phyloP scores from a whole-genome alignment of 2,888 invertebrate genomes.

The Leucoma salicis region DNA sequence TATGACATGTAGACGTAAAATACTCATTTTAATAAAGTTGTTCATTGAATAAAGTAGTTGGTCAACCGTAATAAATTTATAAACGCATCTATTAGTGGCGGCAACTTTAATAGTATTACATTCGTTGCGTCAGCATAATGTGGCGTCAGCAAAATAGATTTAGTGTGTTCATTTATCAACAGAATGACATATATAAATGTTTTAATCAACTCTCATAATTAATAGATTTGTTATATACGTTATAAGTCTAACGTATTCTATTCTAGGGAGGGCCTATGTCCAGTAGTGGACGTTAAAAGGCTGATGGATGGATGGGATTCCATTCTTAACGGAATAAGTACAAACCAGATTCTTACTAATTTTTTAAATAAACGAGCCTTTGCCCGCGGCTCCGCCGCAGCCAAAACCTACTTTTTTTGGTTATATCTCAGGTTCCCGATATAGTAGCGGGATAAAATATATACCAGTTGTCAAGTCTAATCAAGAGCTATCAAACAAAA shows the following conservation, averaged over 20 bases:
- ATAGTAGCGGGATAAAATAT: too few species aligned
- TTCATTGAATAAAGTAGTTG: conserved; percentile 4
- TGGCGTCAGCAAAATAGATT: conserved; percentile 11
- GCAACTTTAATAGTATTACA: conserved; percentile 12
- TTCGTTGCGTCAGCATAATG: conserved; percentile 4
- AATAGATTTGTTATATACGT: neutral
- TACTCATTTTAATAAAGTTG: conserved; percentile 3
- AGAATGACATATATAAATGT: conserved; percentile 11
- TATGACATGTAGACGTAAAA: neutral
- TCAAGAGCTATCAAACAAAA: too few species aligned
- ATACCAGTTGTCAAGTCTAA: too few species aligned
- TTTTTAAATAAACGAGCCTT: too few species aligned
- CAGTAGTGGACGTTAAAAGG: too few species aligned
- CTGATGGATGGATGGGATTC: too few species aligned
- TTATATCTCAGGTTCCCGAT: too few species aligned
- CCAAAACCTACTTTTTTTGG: too few species aligned
- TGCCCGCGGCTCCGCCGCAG: too few species aligned
- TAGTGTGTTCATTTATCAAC: conserved; percentile 2
- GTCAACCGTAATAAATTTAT: conserved; percentile 5
- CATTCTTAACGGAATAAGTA: too few species aligned
- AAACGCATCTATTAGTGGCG: conserved; percentile 13
- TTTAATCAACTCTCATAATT: conserved; percentile 12
- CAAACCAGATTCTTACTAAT: too few species aligned
- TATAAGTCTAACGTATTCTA: neutral
- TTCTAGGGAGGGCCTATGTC: too few species aligned